Conservation (phyloP, 2,113 vertebrate species). For the Myiopsitta monachus region DNA sequence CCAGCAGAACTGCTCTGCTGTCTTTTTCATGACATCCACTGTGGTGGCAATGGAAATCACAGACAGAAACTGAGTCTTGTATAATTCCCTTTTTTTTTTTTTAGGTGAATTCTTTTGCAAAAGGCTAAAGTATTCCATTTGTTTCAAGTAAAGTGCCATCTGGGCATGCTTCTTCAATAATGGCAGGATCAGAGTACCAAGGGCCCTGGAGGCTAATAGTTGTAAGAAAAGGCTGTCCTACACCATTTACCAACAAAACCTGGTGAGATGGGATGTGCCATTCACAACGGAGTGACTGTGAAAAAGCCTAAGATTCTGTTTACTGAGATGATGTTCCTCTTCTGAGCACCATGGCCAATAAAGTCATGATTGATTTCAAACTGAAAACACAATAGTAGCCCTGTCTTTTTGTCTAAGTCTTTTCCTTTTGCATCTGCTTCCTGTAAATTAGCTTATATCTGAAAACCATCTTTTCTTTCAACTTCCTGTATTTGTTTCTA, state of each 20-base stretch:
- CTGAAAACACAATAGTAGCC: not conserved
- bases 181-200: not conserved
- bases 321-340: not conserved
- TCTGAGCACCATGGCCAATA: not conserved
- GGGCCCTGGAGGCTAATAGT: not conserved
- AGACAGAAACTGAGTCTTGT: not conserved
- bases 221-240: not conserved
- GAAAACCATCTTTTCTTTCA: not conserved
- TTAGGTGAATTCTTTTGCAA: not conserved
- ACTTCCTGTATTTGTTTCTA: not conserved
- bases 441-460: not conserved
- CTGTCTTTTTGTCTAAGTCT: not conserved
- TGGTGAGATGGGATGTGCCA: not conserved
- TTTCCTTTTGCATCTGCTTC: not conserved
- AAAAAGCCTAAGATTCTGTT: not conserved
- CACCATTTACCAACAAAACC: not conserved
- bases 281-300: not conserved
- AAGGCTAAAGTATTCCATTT: not conserved
- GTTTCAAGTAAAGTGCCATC: not conserved
- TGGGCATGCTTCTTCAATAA: not conserved
- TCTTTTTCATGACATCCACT: not conserved
- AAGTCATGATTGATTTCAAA: not conserved
- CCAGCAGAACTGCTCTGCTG: not conserved
- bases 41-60: not conserved
- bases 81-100: not conserved